Conservation (phyloP, 1,140 invertebrate genomes). For the Bombus confusus region DNA sequence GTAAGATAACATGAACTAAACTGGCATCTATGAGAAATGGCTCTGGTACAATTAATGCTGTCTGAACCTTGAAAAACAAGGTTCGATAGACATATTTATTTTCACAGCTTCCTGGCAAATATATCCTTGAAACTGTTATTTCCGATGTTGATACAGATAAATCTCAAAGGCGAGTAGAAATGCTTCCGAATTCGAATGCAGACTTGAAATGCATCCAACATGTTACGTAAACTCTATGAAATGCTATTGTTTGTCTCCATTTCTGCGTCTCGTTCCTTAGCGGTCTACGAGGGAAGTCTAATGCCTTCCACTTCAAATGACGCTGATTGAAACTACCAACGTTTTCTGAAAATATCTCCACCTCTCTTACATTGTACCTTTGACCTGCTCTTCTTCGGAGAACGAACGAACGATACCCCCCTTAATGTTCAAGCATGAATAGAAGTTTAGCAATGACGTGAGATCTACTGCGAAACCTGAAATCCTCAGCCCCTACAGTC, state of each 20-base stretch:
- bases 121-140: background rate
- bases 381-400: background rate
- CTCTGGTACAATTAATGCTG: background rate
- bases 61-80: background rate
- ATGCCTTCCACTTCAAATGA: background rate
- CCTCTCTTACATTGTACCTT: background rate
- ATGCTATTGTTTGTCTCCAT: background rate
- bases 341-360: background rate
- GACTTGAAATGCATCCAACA: background rate
- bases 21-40: background rate
- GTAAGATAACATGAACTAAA: background rate
- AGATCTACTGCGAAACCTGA: background rate
- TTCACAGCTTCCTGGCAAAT: background rate
- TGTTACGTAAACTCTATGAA: background rate
- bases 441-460: background rate
- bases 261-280: too few relatives aligned
- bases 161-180: background rate
- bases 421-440: background rate
- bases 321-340: background rate
- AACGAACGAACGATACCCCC: background rate
- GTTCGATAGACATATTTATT: background rate
- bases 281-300: background rate
- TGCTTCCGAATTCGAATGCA: background rate
- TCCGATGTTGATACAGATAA: background rate
- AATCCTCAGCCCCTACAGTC: background rate